Evolutionary conservation across 2,888 invertebrate species (phyloP), one percentile per base, ranked within the genome.

Genomic region (Penaeus monodon): DNA sequence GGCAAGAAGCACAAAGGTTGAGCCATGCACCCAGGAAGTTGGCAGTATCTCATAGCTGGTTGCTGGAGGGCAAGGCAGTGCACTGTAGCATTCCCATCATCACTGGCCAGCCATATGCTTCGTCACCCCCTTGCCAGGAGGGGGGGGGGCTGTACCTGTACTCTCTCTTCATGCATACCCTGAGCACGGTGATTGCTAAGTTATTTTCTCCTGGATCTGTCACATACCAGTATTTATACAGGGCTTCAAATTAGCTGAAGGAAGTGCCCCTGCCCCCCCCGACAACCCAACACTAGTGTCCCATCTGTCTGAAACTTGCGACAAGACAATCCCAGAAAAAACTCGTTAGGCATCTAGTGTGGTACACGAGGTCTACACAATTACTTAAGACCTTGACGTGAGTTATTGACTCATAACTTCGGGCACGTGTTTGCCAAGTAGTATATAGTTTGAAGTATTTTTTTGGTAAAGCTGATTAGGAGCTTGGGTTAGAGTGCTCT

Each of bases 1-100:
- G 80, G 86, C 82, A 88, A 88, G 88, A 88, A 88, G 88, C 88
- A 88, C 88, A 88, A 88, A 88, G 86, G 88, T 88, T 88, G 88
- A 88, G 83, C 88, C 83, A 84, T 88, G 88, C 88, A 86, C 88
- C 88, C 86, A 88, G 88, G 88, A 88, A 88, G 88, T 88, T 88
- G 88, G 88, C 86, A 87, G 86, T 87, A 83, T 78, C 74, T 70
- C 82, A 87, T 79, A 83, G 86, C 79, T 87, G 82, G 86, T 87
- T 87, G 86, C 82, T 87, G 86, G 83, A 87, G 86, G 86, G 86
- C 86, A 83, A 87, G 86, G 86, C 83, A 82, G 86, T 87, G 73
- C 83, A 82, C 81, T 82, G 38, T 86, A 86, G 81, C 86, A 86
- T 86, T 86, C 82, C 64, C 68, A 84, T 77, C 65, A 84, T 84